Evolutionary conservation across 2,888 invertebrate species (phyloP).

Genomic region (Drosophila silvestris): DNA sequence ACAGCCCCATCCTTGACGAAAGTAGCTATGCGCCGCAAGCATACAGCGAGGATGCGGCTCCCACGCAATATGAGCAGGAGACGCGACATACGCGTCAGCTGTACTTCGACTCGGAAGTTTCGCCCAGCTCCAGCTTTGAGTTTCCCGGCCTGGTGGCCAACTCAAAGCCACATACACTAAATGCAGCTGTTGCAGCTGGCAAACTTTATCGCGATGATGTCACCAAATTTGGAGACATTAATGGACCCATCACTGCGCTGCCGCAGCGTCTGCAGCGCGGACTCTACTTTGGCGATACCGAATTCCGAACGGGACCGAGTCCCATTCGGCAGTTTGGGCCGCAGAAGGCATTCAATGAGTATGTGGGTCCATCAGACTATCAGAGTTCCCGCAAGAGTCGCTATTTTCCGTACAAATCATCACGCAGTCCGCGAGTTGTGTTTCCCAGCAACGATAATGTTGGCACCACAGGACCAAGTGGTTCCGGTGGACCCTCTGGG

Average conservation of each 20-base stretch:
- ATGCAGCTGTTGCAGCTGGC: slow-evolving; percentile 67
- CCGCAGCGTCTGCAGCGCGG: slow-evolving; percentile 83
- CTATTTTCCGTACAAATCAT: slow-evolving; percentile 84
- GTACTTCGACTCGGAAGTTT: slow-evolving; percentile 77
- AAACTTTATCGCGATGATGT: slow-evolving; percentile 85
- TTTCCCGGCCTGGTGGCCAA: slow-evolving; percentile 83
- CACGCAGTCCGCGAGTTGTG: slow-evolving; percentile 85
- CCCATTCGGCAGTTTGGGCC: slow-evolving; percentile 76
- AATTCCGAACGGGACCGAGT: slow-evolving; percentile 76
- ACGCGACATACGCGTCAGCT: slow-evolving; percentile 81
- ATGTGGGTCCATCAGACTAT: slow-evolving; percentile 78
- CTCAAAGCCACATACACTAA: slow-evolving; percentile 81
- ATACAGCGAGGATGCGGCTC: slow-evolving; percentile 79
- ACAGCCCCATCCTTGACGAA: slow-evolving; percentile 83
- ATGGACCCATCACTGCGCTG: slow-evolving; percentile 84
- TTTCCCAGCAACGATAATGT: slow-evolving; percentile 84
- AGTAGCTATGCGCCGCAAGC: slow-evolving; percentile 76
- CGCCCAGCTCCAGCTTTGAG: slow-evolving; percentile 78
- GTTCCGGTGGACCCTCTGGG: slow-evolving; percentile 70
- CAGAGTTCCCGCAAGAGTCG: slow-evolving; percentile 83
- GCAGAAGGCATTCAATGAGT: slow-evolving; percentile 84
- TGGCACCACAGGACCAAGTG: slow-evolving; percentile 82
- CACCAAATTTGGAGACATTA: slow-evolving; percentile 85
- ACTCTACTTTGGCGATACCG: slow-evolving; percentile 82
- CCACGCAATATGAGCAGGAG: slow-evolving; percentile 76